A percentile compares a stretch with the other conserved stretches of the same genome.
Evolutionary conservation across 1,140 invertebrate genomes (phyloP).

Genomic region (Oncopodura yosiiana): DNA sequence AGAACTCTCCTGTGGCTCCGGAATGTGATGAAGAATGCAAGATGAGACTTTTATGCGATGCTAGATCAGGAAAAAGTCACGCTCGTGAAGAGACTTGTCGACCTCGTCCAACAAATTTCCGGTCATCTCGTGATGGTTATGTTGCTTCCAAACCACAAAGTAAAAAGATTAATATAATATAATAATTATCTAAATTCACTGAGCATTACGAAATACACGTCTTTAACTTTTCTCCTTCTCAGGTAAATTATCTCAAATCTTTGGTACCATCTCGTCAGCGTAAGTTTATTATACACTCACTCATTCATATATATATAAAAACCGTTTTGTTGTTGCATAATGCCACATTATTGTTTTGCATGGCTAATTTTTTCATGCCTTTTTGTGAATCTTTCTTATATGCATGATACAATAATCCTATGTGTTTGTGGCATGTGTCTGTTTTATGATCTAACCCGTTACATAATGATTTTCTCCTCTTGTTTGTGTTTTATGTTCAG

Average conservation of each 20-base stretch:
- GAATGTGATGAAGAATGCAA: slow-evolving; percentile 70
- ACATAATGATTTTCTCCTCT: background rate
- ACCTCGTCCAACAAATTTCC: slow-evolving; percentile 27
- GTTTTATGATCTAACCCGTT: background rate
- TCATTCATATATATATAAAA: background rate
- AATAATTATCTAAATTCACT: no score
- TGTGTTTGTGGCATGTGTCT: background rate
- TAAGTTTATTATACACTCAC: slow-evolving; percentile 21
- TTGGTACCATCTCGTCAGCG: slow-evolving; percentile 29
- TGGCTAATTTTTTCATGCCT: background rate
- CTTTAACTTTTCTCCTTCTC: no score
- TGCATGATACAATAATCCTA: background rate
- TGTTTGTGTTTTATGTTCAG: slow-evolving; percentile 17
- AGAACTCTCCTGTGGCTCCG: slow-evolving; percentile 69
- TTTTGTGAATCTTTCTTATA: background rate
- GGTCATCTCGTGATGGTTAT: slow-evolving; percentile 23
- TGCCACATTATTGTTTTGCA: background rate
- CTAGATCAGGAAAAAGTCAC: slow-evolving; percentile 72
- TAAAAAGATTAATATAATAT: no score
- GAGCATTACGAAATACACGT: no score
- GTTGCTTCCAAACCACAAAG: slow-evolving; percentile 13
- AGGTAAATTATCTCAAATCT: slow-evolving; percentile 22
- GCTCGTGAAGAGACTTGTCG: slow-evolving; percentile 68
- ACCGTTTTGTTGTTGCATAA: background rate
- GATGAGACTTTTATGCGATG: slow-evolving; percentile 71